Evolutionary conservation across 2,888 invertebrate species (phyloP).

Genomic region (Ectemnius lituratus): DNA sequence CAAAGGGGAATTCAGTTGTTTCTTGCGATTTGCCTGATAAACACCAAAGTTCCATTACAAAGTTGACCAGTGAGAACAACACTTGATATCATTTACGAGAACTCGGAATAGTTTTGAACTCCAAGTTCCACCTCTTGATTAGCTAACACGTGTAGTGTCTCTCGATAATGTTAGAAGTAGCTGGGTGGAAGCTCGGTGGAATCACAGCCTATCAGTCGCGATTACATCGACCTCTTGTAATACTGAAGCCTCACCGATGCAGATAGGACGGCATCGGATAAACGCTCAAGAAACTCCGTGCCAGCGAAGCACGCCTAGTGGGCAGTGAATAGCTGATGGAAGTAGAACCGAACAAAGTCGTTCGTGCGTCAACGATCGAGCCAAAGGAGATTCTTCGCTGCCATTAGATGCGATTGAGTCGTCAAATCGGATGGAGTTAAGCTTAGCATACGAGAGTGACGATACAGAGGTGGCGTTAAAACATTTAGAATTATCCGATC

Average conservation of each 20-base stretch:
- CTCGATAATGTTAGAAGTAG: too few species aligned
- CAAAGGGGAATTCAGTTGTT: too few species aligned
- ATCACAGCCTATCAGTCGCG: slow-evolving; percentile 1
- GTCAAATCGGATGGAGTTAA: slow-evolving; percentile 1
- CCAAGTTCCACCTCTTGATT: too few species aligned
- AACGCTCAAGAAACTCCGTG: neutral
- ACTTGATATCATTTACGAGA: too few species aligned
- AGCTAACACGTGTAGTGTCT: too few species aligned
- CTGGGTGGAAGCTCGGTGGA: neutral
- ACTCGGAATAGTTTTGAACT: too few species aligned
- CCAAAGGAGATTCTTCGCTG: slow-evolving; percentile 10
- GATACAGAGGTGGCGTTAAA: too few species aligned
- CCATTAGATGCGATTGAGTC: slow-evolving; percentile 18
- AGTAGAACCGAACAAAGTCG: neutral
- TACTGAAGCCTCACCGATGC: neutral
- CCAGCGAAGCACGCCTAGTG: neutral
- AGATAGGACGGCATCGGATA: neutral
- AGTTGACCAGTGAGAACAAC: too few species aligned
- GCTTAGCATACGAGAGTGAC: too few species aligned
- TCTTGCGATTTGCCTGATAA: too few species aligned
- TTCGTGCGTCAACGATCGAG: slow-evolving; percentile 3
- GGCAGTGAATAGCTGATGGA: neutral
- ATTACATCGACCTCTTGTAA: slow-evolving; percentile 6
- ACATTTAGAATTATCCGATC: too few species aligned
- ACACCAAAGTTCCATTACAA: too few species aligned